Conservation (phyloP, 1,140 invertebrate genomes). For the Asbolus verrucosus region DNA sequence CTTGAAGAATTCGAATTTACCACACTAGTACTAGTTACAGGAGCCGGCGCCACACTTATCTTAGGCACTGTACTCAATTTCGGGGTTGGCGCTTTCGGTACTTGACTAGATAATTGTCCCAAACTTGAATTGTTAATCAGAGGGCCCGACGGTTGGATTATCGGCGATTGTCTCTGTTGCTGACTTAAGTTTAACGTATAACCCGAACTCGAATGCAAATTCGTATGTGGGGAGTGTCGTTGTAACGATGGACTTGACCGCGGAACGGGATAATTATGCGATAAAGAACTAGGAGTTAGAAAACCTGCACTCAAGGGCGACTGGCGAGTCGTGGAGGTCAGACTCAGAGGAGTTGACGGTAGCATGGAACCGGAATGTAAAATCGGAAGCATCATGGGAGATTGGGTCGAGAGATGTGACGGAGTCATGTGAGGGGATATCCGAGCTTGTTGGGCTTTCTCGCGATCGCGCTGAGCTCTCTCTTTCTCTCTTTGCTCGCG, state of each 20-base stretch:
- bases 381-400: constrained; percentile 58
- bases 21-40: constrained; percentile 43
- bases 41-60: constrained; percentile 42
- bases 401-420: constrained; percentile 54
- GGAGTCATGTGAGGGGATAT: constrained; percentile 56
- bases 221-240: constrained; percentile 59
- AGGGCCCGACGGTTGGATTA: constrained; percentile 63
- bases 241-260: constrained; percentile 61
- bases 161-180: constrained; percentile 57
- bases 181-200: constrained; percentile 60
- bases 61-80: constrained; percentile 50
- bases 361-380: constrained; percentile 60
- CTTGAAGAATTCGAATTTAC: constrained; percentile 23
- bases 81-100: constrained; percentile 55
- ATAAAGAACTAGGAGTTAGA: constrained; percentile 51
- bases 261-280: constrained; percentile 57
- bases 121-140: constrained; percentile 58
- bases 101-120: constrained; percentile 44
- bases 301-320: constrained; percentile 53
- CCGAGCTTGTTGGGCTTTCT: constrained; percentile 59
- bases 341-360: constrained; percentile 55
- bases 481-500: constrained; percentile 63
- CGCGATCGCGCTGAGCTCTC: constrained; percentile 62
- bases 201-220: constrained; percentile 48
- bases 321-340: constrained; percentile 55